Percentiles rank a stretch among this genome's conserved stretches.
Evolutionary conservation across 1,140 invertebrate species (phyloP).

Genomic region (Sarcophaga bullata): DNA sequence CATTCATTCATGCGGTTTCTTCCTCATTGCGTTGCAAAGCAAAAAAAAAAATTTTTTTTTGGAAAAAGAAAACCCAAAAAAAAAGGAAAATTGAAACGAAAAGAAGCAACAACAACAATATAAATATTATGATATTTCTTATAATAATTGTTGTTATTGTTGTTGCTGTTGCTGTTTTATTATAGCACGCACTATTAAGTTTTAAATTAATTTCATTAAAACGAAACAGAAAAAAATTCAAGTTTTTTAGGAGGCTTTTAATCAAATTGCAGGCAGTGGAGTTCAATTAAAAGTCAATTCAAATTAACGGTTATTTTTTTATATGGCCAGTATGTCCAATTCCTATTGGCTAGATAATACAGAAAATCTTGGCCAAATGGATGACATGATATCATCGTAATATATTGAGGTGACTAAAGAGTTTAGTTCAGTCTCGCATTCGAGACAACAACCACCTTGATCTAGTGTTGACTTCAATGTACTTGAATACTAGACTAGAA

Average conservation of each 20-base stretch:
- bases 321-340: not conserved
- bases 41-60: not conserved
- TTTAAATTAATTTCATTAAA: conserved; percentile 8
- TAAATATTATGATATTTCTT: not conserved
- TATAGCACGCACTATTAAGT: conserved; percentile 7
- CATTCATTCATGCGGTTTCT: conserved; percentile 58
- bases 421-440: no score
- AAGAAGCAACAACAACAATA: not conserved
- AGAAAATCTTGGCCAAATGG: no score
- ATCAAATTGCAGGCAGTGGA: not conserved
- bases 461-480: no score
- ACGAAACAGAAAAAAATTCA: no score
- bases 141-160: not conserved
- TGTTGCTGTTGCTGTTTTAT: not conserved
- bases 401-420: no score
- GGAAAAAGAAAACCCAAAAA: not conserved
- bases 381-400: no score
- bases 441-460: no score
- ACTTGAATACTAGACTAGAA: no score
- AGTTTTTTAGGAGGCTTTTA: not conserved
- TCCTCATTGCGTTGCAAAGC: conserved; percentile 16
- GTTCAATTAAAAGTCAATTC: conserved; percentile 18
- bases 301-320: conserved; percentile 1
- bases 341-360: no score
- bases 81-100: not conserved